Evolutionary conservation across 2,797 vertebrate genomes (phyloP), one percentile per base, ranked within the genome.

Genomic region (Oreortyx pictus): DNA sequence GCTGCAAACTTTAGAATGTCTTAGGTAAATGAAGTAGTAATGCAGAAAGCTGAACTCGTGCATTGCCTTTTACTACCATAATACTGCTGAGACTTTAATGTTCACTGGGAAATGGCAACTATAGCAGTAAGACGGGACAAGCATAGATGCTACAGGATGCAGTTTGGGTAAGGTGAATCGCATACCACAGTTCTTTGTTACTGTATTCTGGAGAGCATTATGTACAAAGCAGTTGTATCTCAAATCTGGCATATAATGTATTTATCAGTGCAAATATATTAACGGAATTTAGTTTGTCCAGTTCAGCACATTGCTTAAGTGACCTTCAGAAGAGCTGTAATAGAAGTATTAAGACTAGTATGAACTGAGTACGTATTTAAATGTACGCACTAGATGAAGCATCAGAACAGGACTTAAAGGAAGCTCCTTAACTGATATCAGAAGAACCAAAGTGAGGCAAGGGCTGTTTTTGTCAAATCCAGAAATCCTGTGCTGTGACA

Each of bases 241-340:
- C 62, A 75, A 50, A 50, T 33, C 59, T 89, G 76, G 33, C 49
- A 5, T 27, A 17, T 77, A 85, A 93, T 57, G 44, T 22, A 81
- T 76, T 91, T 92, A 81, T 72, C 67, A 91, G 11, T 84, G 62
- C 7, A 92, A 88, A 79, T 50, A 50, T 64, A 57, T 24, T 91
- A 88, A 86, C 39, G 23, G 10, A 71, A 86, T 78, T 93, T 60
- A 39, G 73, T 79, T 64, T 67, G 9, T 35, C 83, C 43, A 54
- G 18, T 70, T 88, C 50, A 82, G 43, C 41, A 67, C 9, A 9
- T 52, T 82, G 41, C 60, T 83, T 31, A 82, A 78, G 56, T 54
- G 64, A 61, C 52, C 50, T 82, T 79, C 59, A 77, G 65, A 92
- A 90, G 57, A 33, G 12, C 81, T 0, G 0, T 24, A 87, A n/a